These are phyloP conservation scores for Autographa gamma DNA, from an alignment of 2,888 invertebrate species.

Conservation along the genomic window DNA sequence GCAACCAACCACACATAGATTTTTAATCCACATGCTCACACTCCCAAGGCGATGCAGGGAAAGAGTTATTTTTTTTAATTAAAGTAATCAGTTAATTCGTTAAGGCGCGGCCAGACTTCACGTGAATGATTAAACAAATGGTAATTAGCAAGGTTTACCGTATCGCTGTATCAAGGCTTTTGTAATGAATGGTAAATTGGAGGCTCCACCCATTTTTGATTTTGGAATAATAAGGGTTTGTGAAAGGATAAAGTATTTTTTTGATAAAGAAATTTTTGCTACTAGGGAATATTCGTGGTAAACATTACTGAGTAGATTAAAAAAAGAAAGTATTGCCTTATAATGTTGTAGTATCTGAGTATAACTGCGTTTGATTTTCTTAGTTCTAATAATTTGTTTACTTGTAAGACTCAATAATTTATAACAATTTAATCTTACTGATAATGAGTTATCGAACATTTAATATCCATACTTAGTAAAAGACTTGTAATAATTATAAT, in stretches of 20 bases:
- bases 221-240: constrained; percentile 38
- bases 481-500: too few species aligned
- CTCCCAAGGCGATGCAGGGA: constrained; percentile 77
- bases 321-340: too few species aligned
- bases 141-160: constrained; percentile 59
- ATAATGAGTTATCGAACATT: too few species aligned
- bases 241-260: constrained; percentile 8
- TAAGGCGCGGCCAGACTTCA: constrained; percentile 74
- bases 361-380: too few species aligned
- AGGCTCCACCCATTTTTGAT: constrained; percentile 53
- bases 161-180: constrained; percentile 55
- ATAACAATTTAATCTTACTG: too few species aligned
- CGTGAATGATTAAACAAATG: constrained; percentile 60
- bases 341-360: too few species aligned
- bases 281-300: neutral
- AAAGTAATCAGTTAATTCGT: constrained; percentile 87
- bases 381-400: too few species aligned
- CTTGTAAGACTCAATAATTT: too few species aligned
- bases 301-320: neutral
- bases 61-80: constrained; percentile 87
- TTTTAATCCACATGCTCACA: constrained; percentile 76
- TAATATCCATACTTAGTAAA: too few species aligned
- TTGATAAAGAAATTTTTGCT: neutral
- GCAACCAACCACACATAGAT: constrained; percentile 73
- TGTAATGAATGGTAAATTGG: constrained; percentile 43